These are phyloP conservation scores for Melanostoma mellinum DNA, from an alignment of 2,888 invertebrate genomes.

Conservation along the genomic window DNA sequence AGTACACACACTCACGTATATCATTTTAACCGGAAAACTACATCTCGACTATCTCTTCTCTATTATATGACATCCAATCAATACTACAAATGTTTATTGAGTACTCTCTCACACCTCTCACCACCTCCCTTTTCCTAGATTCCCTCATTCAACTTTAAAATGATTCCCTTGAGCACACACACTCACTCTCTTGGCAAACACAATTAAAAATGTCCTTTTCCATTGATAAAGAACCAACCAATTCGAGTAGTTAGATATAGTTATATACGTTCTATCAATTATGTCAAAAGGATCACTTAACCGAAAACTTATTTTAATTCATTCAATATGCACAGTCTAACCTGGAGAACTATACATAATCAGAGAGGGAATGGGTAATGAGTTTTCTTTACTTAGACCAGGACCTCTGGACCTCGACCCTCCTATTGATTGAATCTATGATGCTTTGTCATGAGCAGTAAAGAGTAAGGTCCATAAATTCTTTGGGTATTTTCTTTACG, in stretches of 20 bases:
- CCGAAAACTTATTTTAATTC: conserved; percentile 61
- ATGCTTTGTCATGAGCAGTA: no score
- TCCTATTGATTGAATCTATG: no score
- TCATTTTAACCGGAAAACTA: conserved; percentile 3
- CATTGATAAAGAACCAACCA: neutral
- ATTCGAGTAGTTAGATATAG: neutral
- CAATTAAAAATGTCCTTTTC: conserved; percentile 64
- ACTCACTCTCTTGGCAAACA: conserved; percentile 48
- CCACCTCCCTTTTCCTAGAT: conserved; percentile 8
- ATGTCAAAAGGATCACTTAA: conserved; percentile 57
- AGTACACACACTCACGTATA: no score
- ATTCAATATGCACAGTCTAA: conserved; percentile 51
- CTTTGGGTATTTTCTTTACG: no score
- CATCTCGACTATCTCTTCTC: neutral
- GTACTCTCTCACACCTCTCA: neutral
- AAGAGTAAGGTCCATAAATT: no score
- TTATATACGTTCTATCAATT: conserved; percentile 43
- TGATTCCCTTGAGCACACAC: conserved; percentile 41
- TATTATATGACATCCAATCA: conserved; percentile 40
- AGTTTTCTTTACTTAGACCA: no score
- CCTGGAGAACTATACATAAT: conserved; percentile 2
- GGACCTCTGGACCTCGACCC: no score
- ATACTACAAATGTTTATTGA: conserved; percentile 50
- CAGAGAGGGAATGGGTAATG: no score
- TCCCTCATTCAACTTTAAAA: conserved; percentile 47